Evolutionary conservation across 2,888 invertebrate species (phyloP).

Genomic region (Drosophila meridiana): DNA sequence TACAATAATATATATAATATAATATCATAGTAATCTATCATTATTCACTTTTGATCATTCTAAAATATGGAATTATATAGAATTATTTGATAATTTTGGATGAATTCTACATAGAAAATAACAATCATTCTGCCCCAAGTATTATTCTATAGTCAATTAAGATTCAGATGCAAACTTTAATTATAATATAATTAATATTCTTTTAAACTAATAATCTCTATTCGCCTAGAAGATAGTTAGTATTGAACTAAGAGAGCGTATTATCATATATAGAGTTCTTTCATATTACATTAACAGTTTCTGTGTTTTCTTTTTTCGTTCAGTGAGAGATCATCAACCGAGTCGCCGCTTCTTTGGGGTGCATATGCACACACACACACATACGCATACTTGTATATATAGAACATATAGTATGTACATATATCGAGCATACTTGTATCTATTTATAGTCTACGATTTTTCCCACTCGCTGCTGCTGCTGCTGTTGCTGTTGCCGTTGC

Average conservation of each 20-base stretch:
- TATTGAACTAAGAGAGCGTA: neutral
- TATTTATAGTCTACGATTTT: slow-evolving; percentile 77
- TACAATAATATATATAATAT: neutral
- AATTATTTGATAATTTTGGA: neutral
- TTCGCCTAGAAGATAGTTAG: neutral
- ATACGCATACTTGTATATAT: slow-evolving; percentile 1
- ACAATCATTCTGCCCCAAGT: neutral
- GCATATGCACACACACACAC: slow-evolving; percentile 24
- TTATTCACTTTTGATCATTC: neutral
- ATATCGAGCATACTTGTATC: slow-evolving; percentile 57
- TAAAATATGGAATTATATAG: neutral
- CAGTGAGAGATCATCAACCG: slow-evolving; percentile 63
- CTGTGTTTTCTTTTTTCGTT: slow-evolving; percentile 9
- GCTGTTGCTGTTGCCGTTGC: slow-evolving; percentile 28
- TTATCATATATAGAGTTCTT: neutral
- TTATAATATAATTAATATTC: neutral
- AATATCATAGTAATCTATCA: neutral
- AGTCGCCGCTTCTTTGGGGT: slow-evolving; percentile 55
- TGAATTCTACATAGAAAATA: neutral
- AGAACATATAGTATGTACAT: neutral
- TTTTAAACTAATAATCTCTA: neutral
- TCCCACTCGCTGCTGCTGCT: slow-evolving; percentile 56
- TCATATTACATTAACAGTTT: slow-evolving; percentile 21
- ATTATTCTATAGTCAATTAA: neutral
- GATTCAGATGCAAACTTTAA: neutral